A percentile compares a stretch with the other conserved stretches of the same genome.
Conservation (phyloP, 2,113 vertebrate genomes). For the Pachycephala philippinensis region DNA sequence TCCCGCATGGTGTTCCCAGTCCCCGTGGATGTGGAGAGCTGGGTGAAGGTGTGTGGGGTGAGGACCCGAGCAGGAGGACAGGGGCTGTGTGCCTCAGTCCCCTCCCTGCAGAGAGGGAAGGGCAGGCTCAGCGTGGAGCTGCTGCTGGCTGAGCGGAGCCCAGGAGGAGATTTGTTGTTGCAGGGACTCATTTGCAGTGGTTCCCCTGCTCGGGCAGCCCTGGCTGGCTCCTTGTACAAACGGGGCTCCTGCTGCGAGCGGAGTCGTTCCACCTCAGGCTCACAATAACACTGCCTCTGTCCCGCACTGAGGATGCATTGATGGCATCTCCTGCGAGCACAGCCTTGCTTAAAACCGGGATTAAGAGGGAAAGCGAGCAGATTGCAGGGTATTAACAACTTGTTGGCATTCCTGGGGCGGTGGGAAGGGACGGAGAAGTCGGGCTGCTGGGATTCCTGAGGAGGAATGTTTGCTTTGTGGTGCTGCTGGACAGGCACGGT, state of each 20-base stretch:
- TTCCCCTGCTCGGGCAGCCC: background rate
- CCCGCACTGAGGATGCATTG: background rate
- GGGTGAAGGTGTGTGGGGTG: background rate
- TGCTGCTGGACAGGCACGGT: background rate
- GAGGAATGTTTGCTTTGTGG: constrained; percentile 1
- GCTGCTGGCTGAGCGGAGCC: background rate
- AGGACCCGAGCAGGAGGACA: background rate
- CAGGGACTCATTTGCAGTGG: background rate
- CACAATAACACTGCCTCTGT: constrained; percentile 46
- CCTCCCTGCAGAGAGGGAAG: background rate
- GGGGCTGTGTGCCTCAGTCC: fast-evolving
- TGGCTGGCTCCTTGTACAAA: background rate
- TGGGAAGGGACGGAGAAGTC: background rate
- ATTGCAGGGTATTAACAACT: constrained; percentile 33
- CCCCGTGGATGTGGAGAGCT: fast-evolving
- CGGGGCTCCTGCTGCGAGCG: constrained; percentile 52
- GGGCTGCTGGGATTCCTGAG: constrained; percentile 20
- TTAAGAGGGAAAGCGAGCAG: constrained; percentile 6
- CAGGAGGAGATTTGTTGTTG: background rate
- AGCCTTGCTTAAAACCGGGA: background rate
- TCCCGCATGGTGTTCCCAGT: fast-evolving
- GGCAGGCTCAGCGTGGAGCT: background rate
- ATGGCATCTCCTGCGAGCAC: background rate
- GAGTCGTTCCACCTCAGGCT: constrained; percentile 11
- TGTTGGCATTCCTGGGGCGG: constrained; percentile 9